A percentile compares a stretch with the other conserved stretches of the same genome.
phyloP scores from a whole-genome alignment of 2,113 vertebrate genomes.

The Dipodomys ordii region DNA sequence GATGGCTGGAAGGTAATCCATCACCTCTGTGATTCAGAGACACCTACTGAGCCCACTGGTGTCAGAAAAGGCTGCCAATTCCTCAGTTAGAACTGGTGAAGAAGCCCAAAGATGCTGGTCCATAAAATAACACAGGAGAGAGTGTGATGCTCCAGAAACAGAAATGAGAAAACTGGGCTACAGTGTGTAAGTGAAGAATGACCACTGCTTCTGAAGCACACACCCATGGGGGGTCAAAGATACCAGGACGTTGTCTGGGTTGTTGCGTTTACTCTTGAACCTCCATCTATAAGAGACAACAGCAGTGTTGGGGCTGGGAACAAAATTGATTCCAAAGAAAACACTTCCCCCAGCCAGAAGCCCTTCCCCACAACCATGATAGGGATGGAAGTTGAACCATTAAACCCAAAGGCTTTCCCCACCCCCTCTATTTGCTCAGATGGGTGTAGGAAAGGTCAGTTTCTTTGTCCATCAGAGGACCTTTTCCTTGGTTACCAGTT shows the following conservation, averaged over 20 bases:
- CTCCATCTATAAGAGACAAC: background rate
- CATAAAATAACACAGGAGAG: conserved; percentile 61
- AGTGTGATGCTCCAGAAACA: conserved; percentile 22
- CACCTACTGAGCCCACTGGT: conserved; percentile 26
- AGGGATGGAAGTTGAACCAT: background rate
- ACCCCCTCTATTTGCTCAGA: conserved; percentile 39
- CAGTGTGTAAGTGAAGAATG: conserved; percentile 25
- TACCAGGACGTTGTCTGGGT: background rate
- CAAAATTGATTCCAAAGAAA: conserved; percentile 1
- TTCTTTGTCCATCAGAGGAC: background rate
- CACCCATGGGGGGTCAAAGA: background rate
- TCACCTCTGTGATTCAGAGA: conserved; percentile 41
- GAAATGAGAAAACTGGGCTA: background rate
- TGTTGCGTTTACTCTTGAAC: background rate
- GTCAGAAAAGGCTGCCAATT: conserved; percentile 65
- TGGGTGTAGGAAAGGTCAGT: background rate
- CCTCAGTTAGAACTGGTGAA: conserved; percentile 38
- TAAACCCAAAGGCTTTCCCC: background rate
- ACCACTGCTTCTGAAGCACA: background rate
- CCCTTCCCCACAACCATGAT: background rate
- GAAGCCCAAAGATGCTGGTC: conserved; percentile 53
- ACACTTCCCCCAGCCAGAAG: background rate
- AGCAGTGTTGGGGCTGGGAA: background rate
- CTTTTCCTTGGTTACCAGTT: background rate
- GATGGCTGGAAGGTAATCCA: conserved; percentile 60